These are phyloP conservation scores for Xiphorhynchus elegans DNA, from an alignment of 2,113 vertebrate genomes.

Conservation along the genomic window DNA sequence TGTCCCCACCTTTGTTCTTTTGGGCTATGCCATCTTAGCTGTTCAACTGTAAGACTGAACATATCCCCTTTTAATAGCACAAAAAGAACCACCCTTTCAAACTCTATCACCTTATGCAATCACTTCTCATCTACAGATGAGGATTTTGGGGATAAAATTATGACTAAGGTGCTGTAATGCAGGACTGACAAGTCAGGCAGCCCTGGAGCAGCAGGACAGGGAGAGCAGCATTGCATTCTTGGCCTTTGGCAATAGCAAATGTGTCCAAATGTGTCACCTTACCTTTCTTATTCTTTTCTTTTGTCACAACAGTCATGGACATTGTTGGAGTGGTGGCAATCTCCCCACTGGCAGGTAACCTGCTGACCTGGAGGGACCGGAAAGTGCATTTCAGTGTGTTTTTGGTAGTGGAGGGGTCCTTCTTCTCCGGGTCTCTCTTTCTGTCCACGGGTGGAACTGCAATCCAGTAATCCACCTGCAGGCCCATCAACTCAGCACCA, in stretches of 20 bases:
- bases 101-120: not conserved
- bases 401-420: conserved; percentile 88
- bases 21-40: not conserved
- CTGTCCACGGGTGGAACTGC: conserved; percentile 81
- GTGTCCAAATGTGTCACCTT: not conserved
- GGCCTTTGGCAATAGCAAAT: not conserved
- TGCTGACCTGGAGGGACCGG: conserved; percentile 98
- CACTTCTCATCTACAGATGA: not conserved
- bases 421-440: conserved; percentile 92
- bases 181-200: not conserved
- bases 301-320: conserved; percentile 97
- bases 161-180: not conserved
- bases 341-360: conserved; percentile 87
- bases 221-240: not conserved
- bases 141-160: not conserved
- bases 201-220: not conserved
- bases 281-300: conserved; percentile 99
- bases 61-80: not conserved
- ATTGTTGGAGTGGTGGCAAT: conserved; percentile 83
- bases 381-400: conserved; percentile 98
- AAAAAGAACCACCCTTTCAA: not conserved
- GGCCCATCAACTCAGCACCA: conserved; percentile 91
- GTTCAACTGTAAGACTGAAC: not conserved
- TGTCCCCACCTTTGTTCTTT: not conserved
- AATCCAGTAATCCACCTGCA: conserved; percentile 98